Evolutionary conservation across 2,113 vertebrate genomes (phyloP).

Genomic region (Sinosuthora webbiana): DNA sequence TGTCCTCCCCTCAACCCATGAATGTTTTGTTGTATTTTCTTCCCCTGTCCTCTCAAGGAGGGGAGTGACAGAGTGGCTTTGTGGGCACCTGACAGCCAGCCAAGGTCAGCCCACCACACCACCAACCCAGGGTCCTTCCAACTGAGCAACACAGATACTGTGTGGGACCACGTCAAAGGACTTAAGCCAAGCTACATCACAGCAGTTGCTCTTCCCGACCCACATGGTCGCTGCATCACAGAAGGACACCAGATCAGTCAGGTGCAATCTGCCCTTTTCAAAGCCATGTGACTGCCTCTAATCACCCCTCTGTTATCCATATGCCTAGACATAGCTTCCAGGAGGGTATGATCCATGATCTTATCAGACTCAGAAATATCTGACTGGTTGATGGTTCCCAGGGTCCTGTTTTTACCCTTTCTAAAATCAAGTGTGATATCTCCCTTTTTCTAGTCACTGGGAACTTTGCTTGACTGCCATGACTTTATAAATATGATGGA

Average conservation of each 20-base stretch:
- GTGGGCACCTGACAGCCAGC: background rate
- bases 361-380: background rate
- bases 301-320: background rate
- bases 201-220: background rate
- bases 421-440: background rate
- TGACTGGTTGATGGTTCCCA: background rate
- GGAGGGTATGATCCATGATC: background rate
- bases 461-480: background rate
- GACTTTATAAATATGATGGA: background rate
- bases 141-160: background rate
- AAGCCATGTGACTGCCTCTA: background rate
- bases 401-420: background rate
- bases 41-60: background rate
- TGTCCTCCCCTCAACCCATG: background rate
- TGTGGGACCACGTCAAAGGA: background rate
- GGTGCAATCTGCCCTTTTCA: fast-evolving
- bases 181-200: background rate
- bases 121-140: background rate
- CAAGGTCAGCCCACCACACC: background rate
- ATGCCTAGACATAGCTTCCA: background rate
- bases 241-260: background rate
- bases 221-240: fast-evolving
- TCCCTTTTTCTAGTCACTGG: background rate
- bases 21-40: background rate
- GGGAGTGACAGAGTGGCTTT: background rate